Evolutionary conservation across 2,888 invertebrate species (phyloP).

Genomic region (Himalopsyche japonica): DNA sequence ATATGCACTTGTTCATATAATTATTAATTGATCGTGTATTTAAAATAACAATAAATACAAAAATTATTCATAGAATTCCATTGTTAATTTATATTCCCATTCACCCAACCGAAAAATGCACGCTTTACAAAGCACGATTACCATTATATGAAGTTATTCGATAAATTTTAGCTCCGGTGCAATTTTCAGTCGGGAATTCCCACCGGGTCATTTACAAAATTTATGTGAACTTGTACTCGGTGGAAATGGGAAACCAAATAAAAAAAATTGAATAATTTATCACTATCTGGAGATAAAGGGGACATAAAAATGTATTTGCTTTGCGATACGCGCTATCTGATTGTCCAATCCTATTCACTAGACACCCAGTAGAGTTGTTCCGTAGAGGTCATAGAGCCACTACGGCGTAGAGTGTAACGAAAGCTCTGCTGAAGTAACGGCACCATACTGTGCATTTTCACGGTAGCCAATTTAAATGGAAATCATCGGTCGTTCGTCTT

Average conservation of each 20-base stretch:
- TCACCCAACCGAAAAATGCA: background rate
- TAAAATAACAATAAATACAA: background rate
- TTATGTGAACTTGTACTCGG: background rate
- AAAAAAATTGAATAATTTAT: background rate
- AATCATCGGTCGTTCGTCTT: conserved; percentile 25
- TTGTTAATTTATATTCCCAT: background rate
- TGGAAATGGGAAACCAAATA: background rate
- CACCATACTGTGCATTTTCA: background rate
- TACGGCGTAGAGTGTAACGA: background rate
- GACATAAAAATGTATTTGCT: background rate
- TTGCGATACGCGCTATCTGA: background rate
- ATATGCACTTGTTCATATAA: too few species aligned
- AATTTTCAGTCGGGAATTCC: background rate
- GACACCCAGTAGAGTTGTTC: background rate
- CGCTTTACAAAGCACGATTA: background rate
- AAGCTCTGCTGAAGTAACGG: conserved; percentile 8
- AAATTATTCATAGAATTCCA: background rate
- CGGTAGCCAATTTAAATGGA: conserved; percentile 32
- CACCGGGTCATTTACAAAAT: background rate
- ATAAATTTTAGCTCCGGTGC: background rate
- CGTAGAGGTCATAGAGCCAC: background rate
- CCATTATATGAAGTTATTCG: background rate
- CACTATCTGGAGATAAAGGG: background rate
- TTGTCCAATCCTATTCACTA: background rate
- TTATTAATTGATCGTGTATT: background rate